Conservation (phyloP, 2,888 invertebrate species). For the Yponomeuta plumbellus region DNA sequence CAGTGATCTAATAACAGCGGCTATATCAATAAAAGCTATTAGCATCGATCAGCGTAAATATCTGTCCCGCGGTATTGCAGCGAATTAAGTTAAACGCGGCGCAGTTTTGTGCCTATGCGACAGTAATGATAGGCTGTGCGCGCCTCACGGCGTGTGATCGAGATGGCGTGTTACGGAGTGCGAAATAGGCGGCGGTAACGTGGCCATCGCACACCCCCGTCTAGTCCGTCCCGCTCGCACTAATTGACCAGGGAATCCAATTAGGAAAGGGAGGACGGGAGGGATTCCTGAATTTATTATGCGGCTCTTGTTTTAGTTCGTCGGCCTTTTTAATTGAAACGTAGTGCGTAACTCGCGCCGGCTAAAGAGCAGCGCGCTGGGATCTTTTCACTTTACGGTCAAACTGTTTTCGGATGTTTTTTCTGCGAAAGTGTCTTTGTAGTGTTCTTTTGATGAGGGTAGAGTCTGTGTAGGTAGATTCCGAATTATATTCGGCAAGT, state of each 20-base stretch:
- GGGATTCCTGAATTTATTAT: slow-evolving; percentile 61
- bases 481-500: too few species aligned
- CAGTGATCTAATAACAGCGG: slow-evolving; percentile 55
- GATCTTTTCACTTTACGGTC: slow-evolving; percentile 30
- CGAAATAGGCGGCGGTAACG: slow-evolving; percentile 17
- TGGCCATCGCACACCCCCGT: slow-evolving; percentile 5
- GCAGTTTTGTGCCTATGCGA: slow-evolving; percentile 30
- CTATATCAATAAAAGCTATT: slow-evolving; percentile 74
- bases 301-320: slow-evolving; percentile 57
- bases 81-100: slow-evolving; percentile 62
- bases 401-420: not conserved
- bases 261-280: slow-evolving; percentile 48
- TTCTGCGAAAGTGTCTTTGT: not conserved
- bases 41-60: slow-evolving; percentile 68
- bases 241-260: slow-evolving; percentile 69
- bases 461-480: not conserved
- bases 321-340: slow-evolving; percentile 63
- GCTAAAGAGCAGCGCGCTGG: slow-evolving; percentile 42
- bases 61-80: slow-evolving; percentile 54
- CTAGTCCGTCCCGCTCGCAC: slow-evolving; percentile 44
- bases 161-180: slow-evolving; percentile 26
- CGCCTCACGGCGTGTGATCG: slow-evolving; percentile 24
- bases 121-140: slow-evolving; percentile 48
- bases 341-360: slow-evolving; percentile 52
- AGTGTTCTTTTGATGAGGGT: not conserved